Percentiles rank a stretch among this genome's conserved stretches.
Evolutionary conservation across 1,140 invertebrate species (phyloP).

Genomic region (Mamestra configurata): DNA sequence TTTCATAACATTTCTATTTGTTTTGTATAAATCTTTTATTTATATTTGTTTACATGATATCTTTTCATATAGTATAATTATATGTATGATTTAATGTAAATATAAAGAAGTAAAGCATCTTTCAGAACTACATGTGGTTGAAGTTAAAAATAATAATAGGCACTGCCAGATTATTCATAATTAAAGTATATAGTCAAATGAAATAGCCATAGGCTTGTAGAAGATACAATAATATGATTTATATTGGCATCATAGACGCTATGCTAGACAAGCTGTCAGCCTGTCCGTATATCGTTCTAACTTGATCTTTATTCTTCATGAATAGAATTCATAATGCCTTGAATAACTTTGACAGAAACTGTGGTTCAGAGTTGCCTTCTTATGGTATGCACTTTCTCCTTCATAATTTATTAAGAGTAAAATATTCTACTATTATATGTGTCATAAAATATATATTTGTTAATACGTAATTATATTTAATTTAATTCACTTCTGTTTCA

Average conservation of each 20-base stretch:
- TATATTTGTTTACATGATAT: conserved; percentile 42
- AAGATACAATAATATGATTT: not conserved
- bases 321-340: conserved; percentile 3
- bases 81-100: conserved; percentile 20
- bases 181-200: conserved; percentile 22
- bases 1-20: conserved; percentile 34
- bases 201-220: conserved; percentile 8
- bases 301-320: not conserved
- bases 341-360: conserved; percentile 2
- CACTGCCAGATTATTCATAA: conserved; percentile 67
- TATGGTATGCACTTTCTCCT: conserved; percentile 6
- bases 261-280: not conserved
- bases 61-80: conserved; percentile 21
- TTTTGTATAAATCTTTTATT: conserved; percentile 35
- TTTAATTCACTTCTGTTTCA: conserved; percentile 29
- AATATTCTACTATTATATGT: not conserved
- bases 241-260: not conserved
- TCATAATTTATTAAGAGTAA: not conserved
- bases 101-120: conserved; percentile 27
- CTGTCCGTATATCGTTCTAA: not conserved
- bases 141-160: conserved; percentile 54
- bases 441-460: conserved; percentile 3
- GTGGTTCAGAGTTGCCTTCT: conserved; percentile 8
- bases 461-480: conserved; percentile 35
- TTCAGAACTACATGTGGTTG: conserved; percentile 19